phyloP scores from a whole-genome alignment of 2,888 invertebrate genomes.

The Caenorhabditis macrosperma region DNA sequence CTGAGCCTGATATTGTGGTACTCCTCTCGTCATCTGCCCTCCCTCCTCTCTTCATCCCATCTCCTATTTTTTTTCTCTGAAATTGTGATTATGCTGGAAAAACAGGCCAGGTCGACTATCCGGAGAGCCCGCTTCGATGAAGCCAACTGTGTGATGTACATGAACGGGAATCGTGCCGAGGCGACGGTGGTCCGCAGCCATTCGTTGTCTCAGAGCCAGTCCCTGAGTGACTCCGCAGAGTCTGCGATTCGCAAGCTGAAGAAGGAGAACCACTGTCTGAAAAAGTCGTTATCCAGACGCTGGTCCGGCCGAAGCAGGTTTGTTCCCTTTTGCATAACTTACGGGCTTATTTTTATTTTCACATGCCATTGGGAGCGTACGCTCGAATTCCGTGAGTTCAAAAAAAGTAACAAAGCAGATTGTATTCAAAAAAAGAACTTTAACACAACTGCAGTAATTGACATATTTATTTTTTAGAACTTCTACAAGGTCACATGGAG shows the following conservation, averaged over 20 bases:
- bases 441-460: too few relatives aligned
- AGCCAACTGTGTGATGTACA: constrained; percentile 60
- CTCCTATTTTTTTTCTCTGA: not conserved
- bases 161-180: constrained; percentile 51
- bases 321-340: constrained; percentile 38
- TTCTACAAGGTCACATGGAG: constrained; percentile 34
- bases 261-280: constrained; percentile 61
- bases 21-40: constrained; percentile 9
- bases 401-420: not conserved
- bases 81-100: constrained; percentile 13
- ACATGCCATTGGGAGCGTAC: constrained; percentile 22
- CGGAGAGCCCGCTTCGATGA: constrained; percentile 57
- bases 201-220: constrained; percentile 41
- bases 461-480: constrained; percentile 30
- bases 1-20: constrained; percentile 33
- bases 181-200: constrained; percentile 47
- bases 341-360: not conserved
- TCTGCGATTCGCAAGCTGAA: constrained; percentile 49
- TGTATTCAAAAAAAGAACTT: too few relatives aligned
- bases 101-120: constrained; percentile 36
- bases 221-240: constrained; percentile 43
- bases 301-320: constrained; percentile 68
- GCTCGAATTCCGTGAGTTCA: constrained; percentile 14
- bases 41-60: not conserved
- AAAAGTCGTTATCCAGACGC: constrained; percentile 58